Conservation (phyloP, 1,140 invertebrate species). For the Zeugodacus cucurbitae region DNA sequence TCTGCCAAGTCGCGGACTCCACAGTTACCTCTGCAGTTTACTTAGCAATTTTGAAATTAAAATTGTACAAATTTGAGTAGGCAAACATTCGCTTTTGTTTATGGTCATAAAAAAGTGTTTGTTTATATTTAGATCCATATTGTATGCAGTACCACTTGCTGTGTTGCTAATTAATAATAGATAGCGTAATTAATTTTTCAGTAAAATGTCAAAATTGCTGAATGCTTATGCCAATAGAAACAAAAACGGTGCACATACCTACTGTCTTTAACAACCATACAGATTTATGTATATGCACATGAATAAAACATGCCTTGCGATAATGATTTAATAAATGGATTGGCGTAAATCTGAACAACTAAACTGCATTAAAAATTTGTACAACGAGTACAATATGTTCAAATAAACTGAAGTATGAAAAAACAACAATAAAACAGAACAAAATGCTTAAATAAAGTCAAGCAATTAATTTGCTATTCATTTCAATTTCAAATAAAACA, state of each 20-base stretch:
- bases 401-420: background rate
- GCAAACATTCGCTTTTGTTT: background rate
- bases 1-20: too few relatives aligned
- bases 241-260: too few relatives aligned
- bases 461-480: background rate
- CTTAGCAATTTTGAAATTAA: background rate
- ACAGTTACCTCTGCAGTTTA: background rate
- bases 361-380: background rate
- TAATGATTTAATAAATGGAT: background rate
- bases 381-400: background rate
- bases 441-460: background rate
- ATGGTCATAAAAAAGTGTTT: too few relatives aligned
- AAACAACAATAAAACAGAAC: background rate
- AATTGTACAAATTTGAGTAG: slow-evolving; percentile 16
- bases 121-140: background rate
- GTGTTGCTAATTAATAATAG: background rate
- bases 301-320: background rate
- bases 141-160: background rate
- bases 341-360: background rate
- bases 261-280: too few relatives aligned
- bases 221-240: background rate
- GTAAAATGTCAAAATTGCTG: background rate
- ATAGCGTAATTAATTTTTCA: slow-evolving; percentile 26
- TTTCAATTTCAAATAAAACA: background rate
- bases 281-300: background rate